Conservation (phyloP, 1,140 invertebrate species). For the Drosophila takahashii region DNA sequence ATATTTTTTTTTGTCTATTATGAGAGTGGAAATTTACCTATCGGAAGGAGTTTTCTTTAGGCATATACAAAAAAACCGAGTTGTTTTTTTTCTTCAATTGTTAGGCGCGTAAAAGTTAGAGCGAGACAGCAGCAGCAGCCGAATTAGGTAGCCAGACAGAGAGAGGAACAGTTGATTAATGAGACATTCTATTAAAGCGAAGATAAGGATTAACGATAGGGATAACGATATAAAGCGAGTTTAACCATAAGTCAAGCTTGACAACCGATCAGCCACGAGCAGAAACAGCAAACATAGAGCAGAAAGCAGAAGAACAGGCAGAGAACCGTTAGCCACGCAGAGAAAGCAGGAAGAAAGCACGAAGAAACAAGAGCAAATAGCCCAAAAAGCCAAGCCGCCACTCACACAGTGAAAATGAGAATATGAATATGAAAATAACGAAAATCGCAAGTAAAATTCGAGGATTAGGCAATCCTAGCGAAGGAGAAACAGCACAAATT, state of each 20-base stretch:
- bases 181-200: conserved; percentile 55
- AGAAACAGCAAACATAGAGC: conserved; percentile 14
- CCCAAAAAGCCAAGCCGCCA: conserved; percentile 48
- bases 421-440: conserved; percentile 24
- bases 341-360: conserved; percentile 26
- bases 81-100: conserved; percentile 70
- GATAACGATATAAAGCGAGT: conserved; percentile 68
- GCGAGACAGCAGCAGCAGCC: conserved; percentile 6
- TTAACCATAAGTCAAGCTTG: conserved; percentile 52
- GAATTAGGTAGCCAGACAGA: conserved; percentile 7
- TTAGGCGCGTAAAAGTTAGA: conserved; percentile 45
- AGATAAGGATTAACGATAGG: conserved; percentile 37
- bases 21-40: conserved; percentile 47
- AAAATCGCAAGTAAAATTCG: conserved; percentile 23
- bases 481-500: conserved; percentile 24
- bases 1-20: conserved; percentile 55
- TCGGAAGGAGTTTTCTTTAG: conserved; percentile 44
- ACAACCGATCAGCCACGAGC: conserved; percentile 19
- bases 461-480: conserved; percentile 14
- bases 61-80: conserved; percentile 29
- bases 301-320: conserved; percentile 17
- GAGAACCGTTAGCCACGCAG: conserved; percentile 44
- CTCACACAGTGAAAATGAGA: conserved; percentile 45
- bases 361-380: conserved; percentile 61
- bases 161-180: conserved; percentile 32